These are phyloP conservation scores for Mormyrus hasselquistii DNA, from an alignment of 2,797 vertebrate genomes.

Conservation along the genomic window DNA sequence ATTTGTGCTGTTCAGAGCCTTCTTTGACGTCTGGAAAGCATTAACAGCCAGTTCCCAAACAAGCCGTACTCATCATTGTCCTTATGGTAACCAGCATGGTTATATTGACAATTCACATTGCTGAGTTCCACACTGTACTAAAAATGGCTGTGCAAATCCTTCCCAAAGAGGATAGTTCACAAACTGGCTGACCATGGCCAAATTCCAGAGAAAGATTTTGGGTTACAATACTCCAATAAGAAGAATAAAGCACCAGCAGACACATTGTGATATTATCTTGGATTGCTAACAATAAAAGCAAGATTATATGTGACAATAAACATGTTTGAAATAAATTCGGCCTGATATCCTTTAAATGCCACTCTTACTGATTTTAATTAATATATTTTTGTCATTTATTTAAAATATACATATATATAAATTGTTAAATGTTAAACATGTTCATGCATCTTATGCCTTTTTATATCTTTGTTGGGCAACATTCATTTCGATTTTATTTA, in stretches of 20 bases:
- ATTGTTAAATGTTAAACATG: neutral
- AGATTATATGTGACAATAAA: neutral
- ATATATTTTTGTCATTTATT: neutral
- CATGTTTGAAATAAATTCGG: neutral
- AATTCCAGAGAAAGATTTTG: slow-evolving; percentile 33
- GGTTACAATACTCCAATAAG: neutral
- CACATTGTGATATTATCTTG: neutral
- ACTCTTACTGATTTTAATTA: neutral
- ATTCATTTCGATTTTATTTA: neutral
- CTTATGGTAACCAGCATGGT: slow-evolving; percentile 52
- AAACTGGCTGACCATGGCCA: slow-evolving; percentile 37
- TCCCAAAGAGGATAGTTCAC: slow-evolving; percentile 49
- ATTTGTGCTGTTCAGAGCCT: slow-evolving; percentile 1
- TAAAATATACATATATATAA: neutral
- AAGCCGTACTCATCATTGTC: slow-evolving; percentile 53
- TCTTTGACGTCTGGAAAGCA: slow-evolving; percentile 47
- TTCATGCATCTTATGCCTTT: neutral
- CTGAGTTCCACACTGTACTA: slow-evolving; percentile 55
- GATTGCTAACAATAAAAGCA: slow-evolving; percentile 2
- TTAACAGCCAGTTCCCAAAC: slow-evolving; percentile 48
- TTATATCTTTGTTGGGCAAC: neutral
- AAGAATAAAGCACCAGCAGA: slow-evolving; percentile 19
- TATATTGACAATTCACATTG: slow-evolving; percentile 61
- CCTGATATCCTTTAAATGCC: neutral
- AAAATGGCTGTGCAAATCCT: slow-evolving; percentile 60